A percentile compares a stretch with the other conserved stretches of the same genome.
These are phyloP conservation scores for Sesia bembeciformis DNA, from an alignment of 2,888 invertebrate species.

Conservation along the genomic window DNA sequence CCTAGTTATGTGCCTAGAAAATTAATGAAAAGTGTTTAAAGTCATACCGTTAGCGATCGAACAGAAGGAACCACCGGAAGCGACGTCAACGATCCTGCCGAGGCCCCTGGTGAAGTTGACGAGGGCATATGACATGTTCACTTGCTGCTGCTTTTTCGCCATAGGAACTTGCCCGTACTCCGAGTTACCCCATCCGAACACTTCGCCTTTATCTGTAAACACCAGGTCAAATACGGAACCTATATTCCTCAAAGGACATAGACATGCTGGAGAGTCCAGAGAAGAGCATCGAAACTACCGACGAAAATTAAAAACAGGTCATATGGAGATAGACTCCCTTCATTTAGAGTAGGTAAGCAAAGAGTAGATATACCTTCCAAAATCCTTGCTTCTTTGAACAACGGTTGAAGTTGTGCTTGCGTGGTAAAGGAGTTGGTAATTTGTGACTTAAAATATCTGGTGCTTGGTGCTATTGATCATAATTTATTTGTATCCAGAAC, in stretches of 20 bases:
- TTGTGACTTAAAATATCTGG: too few relatives aligned
- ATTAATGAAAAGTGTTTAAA: too few relatives aligned
- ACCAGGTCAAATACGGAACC: not conserved
- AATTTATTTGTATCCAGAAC: too few relatives aligned
- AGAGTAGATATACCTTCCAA: too few relatives aligned
- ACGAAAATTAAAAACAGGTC: not conserved
- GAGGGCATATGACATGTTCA: constrained; percentile 81
- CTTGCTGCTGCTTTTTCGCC: constrained; percentile 75
- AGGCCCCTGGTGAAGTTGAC: constrained; percentile 74
- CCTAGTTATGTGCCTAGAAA: too few relatives aligned
- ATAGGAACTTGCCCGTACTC: constrained; percentile 90
- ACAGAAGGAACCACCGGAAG: constrained; percentile 91
- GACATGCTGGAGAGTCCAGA: not conserved
- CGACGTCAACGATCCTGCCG: constrained; percentile 86
- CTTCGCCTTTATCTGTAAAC: constrained; percentile 84
- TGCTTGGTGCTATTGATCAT: too few relatives aligned
- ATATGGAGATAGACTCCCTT: too few relatives aligned
- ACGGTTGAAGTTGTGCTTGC: too few relatives aligned
- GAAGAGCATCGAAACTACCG: not conserved
- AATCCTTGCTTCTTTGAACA: too few relatives aligned
- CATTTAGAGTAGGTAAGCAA: too few relatives aligned
- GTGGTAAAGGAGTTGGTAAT: too few relatives aligned
- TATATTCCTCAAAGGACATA: not conserved
- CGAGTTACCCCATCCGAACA: constrained; percentile 98
- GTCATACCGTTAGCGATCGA: constrained; percentile 82